These are phyloP conservation scores for Zophobas morio DNA, from an alignment of 1,140 invertebrate species.

Conservation along the genomic window DNA sequence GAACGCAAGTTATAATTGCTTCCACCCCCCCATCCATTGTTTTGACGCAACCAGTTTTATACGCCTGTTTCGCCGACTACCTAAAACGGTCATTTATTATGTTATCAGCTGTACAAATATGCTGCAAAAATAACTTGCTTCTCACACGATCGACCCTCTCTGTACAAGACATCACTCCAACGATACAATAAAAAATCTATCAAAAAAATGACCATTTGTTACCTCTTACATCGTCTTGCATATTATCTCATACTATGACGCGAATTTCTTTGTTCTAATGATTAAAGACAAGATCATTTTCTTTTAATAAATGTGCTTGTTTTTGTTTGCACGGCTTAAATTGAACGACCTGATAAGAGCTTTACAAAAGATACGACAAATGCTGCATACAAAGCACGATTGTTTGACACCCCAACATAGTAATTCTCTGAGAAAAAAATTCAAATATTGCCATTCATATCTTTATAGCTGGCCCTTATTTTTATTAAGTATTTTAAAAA, in stretches of 20 bases:
- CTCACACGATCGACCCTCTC: slow-evolving; percentile 14
- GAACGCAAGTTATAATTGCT: background rate
- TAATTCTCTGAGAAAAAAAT: background rate
- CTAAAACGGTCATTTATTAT: slow-evolving; percentile 20
- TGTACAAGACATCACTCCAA: slow-evolving; percentile 18
- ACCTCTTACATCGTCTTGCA: slow-evolving; percentile 1
- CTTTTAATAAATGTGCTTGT: slow-evolving; percentile 17
- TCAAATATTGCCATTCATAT: background rate
- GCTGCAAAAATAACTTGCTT: slow-evolving; percentile 16
- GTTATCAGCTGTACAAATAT: slow-evolving; percentile 18
- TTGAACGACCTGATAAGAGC: background rate
- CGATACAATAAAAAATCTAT: slow-evolving; percentile 24
- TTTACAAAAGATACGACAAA: slow-evolving; percentile 1
- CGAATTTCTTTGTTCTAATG: slow-evolving; percentile 16
- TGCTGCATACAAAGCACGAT: background rate
- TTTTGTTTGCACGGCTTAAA: background rate
- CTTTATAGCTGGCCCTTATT: too few species aligned
- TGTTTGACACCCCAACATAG: too few species aligned
- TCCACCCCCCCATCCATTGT: background rate
- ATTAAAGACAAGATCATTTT: slow-evolving; percentile 13
- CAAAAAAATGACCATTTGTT: slow-evolving; percentile 1
- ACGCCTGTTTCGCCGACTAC: background rate
- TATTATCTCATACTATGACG: slow-evolving; percentile 26
- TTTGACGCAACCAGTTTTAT: background rate
- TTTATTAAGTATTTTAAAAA: too few species aligned